These are phyloP conservation scores for Parus major DNA, from an alignment of 2,113 vertebrate genomes.

Conservation along the genomic window DNA sequence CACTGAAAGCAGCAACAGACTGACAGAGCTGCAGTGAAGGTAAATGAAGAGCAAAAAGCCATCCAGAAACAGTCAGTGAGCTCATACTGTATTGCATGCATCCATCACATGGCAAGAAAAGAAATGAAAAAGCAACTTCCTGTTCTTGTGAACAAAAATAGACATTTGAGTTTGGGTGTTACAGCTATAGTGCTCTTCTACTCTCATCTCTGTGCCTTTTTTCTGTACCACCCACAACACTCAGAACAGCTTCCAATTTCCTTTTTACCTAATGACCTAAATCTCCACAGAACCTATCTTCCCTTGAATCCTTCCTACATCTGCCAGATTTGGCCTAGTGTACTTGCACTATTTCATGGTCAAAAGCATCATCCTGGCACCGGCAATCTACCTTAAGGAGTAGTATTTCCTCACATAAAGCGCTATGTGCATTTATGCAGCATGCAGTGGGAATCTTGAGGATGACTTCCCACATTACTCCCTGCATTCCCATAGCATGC, in stretches of 20 bases:
- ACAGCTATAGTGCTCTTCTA: neutral
- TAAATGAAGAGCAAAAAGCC: neutral
- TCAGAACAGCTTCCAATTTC: slow-evolving; percentile 12
- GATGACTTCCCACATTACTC: neutral
- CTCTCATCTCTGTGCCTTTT: neutral
- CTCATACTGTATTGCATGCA: neutral
- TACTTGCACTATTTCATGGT: neutral
- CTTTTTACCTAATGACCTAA: slow-evolving; percentile 49
- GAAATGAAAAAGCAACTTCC: neutral
- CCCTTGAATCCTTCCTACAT: neutral
- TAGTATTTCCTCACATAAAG: neutral
- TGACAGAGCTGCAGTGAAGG: neutral
- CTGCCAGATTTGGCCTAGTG: neutral
- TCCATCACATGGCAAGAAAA: neutral
- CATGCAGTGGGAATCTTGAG: neutral
- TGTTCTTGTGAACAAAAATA: neutral
- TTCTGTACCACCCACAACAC: neutral
- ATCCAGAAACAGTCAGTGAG: neutral
- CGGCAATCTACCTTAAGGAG: neutral
- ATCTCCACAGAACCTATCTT: neutral
- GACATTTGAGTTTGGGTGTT: neutral
- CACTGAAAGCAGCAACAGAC: neutral
- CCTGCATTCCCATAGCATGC: neutral
- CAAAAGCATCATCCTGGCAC: neutral
- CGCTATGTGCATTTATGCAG: neutral